These are phyloP conservation scores for Atethmia centrago DNA, from an alignment of 2,888 invertebrate species.

Conservation along the genomic window DNA sequence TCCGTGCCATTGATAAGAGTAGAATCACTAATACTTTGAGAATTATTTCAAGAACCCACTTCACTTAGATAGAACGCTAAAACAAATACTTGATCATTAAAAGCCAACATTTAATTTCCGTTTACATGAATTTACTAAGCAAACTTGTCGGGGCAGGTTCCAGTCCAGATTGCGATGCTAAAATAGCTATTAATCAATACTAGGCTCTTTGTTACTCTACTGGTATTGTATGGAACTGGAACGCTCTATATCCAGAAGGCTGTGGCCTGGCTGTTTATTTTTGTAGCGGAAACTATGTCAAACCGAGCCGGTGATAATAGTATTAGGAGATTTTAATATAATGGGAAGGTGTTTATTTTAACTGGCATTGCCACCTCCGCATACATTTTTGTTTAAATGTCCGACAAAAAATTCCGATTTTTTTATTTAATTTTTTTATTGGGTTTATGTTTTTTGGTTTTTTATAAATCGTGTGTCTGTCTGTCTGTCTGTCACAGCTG, in stretches of 20 bases:
- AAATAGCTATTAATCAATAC: constrained; percentile 67
- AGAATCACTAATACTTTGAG: not conserved
- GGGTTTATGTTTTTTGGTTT: no score
- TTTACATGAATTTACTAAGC: constrained; percentile 20
- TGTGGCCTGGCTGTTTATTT: constrained; percentile 47
- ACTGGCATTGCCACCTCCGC: no score
- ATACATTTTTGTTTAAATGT: no score
- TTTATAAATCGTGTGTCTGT: no score
- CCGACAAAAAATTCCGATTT: no score
- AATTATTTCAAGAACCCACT: not conserved
- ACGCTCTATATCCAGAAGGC: constrained; percentile 50
- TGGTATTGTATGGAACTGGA: constrained; percentile 61
- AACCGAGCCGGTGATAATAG: constrained; percentile 1
- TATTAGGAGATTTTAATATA: constrained; percentile 7
- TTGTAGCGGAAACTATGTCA: constrained; percentile 50
- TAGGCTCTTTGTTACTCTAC: constrained; percentile 37
- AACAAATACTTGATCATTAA: constrained; percentile 29
- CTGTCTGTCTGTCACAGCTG: no score
- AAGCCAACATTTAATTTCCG: constrained; percentile 21
- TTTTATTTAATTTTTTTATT: no score
- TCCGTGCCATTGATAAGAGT: not conserved
- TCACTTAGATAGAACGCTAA: constrained; percentile 6
- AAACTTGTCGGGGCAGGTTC: constrained; percentile 34
- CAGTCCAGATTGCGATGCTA: constrained; percentile 34
- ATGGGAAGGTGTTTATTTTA: no score